Evolutionary conservation across 1,140 invertebrate genomes (phyloP).

Genomic region (Drosophila kepulauana): DNA sequence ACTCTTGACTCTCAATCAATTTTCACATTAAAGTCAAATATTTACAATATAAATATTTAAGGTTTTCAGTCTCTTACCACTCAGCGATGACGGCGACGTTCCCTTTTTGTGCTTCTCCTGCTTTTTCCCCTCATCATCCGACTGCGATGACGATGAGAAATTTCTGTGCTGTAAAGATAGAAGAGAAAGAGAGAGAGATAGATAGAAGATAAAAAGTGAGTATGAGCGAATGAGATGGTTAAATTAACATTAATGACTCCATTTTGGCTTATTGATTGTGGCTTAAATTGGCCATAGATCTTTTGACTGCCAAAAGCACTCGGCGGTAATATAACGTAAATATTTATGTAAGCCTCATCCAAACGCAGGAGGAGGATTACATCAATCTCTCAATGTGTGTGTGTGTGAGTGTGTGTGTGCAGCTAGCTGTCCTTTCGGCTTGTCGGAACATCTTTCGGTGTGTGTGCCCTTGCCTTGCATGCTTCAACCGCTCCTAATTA

Average conservation of each 20-base stretch:
- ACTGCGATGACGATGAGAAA: conserved; percentile 44
- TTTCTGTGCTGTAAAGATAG: conserved; percentile 63
- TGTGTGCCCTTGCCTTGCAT: conserved; percentile 22
- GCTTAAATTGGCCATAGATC: conserved; percentile 60
- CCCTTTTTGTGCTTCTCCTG: conserved; percentile 63
- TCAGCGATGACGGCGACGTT: conserved; percentile 12
- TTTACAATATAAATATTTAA: conserved; percentile 57
- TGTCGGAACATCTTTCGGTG: background rate
- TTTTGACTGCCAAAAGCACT: conserved; percentile 36
- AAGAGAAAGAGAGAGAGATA: background rate
- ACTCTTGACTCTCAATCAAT: conserved; percentile 43
- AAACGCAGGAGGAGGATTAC: conserved; percentile 33
- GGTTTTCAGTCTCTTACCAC: conserved; percentile 54
- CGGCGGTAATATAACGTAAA: conserved; percentile 30
- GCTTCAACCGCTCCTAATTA: conserved; percentile 71
- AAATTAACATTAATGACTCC: conserved; percentile 74
- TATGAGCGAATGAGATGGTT: conserved; percentile 41
- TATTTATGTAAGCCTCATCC: conserved; percentile 27
- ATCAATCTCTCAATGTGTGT: conserved; percentile 21
- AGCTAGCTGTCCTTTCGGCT: background rate
- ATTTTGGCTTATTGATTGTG: conserved; percentile 71
- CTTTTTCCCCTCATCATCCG: conserved; percentile 52
- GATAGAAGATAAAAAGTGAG: conserved; percentile 2
- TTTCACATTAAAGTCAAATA: conserved; percentile 63
- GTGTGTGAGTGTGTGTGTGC: background rate